These are phyloP conservation scores for Orchesella cincta DNA, from an alignment of 1,140 invertebrate species.

Conservation along the genomic window DNA sequence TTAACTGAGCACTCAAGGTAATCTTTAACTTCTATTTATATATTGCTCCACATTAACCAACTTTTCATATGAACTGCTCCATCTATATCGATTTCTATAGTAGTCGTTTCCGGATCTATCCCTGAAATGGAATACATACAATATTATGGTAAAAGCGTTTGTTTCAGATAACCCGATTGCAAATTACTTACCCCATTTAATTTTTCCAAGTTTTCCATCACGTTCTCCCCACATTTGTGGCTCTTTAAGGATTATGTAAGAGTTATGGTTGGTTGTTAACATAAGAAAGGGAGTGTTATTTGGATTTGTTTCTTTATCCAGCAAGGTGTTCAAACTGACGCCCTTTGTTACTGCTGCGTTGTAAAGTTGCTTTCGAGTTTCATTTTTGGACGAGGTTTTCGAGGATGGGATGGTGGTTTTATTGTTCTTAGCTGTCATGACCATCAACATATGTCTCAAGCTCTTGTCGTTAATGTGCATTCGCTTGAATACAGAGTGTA, in stretches of 20 bases:
- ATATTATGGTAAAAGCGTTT: background rate
- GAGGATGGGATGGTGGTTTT: too few relatives aligned
- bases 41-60: too few relatives aligned
- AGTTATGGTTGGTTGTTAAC: constrained; percentile 39
- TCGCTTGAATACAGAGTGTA: constrained; percentile 30
- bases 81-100: background rate
- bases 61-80: constrained; percentile 30
- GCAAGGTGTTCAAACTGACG: constrained; percentile 25
- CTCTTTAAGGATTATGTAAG: constrained; percentile 41
- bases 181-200: constrained; percentile 40
- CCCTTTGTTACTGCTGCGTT: constrained; percentile 46
- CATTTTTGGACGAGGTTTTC: too few relatives aligned
- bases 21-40: background rate
- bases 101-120: background rate
- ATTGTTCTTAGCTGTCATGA: too few relatives aligned
- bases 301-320: background rate
- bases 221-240: constrained; percentile 37
- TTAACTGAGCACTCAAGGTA: background rate
- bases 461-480: constrained; percentile 29
- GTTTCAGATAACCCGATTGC: background rate
- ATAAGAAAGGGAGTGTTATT: constrained; percentile 34
- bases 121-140: background rate
- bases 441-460: constrained; percentile 31
- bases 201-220: constrained; percentile 42
- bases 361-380: background rate